phyloP scores from a whole-genome alignment of 2,888 invertebrate species.

The Biston stratarius region DNA sequence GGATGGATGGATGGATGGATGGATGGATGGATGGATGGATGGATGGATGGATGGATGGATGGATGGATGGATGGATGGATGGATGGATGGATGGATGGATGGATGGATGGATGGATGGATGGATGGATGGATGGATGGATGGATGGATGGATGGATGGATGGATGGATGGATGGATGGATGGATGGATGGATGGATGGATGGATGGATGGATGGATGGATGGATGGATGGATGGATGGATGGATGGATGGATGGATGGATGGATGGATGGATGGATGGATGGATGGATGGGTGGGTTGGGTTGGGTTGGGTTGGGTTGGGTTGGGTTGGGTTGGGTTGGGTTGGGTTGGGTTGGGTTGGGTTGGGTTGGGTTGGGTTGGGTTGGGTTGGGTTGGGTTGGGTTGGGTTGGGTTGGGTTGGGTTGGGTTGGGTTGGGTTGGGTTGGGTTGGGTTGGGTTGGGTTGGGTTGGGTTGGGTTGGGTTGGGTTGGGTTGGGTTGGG shows the following conservation, averaged over 20 bases:
- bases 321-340: too few relatives aligned
- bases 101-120: slow-evolving; percentile 1
- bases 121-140: slow-evolving; percentile 1
- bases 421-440: too few relatives aligned
- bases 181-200: slow-evolving; percentile 1
- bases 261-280: slow-evolving; percentile 1
- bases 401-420: too few relatives aligned
- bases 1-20: slow-evolving; percentile 1
- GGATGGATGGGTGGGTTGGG: neutral
- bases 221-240: slow-evolving; percentile 1
- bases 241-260: slow-evolving; percentile 1
- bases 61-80: slow-evolving; percentile 1
- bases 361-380: too few relatives aligned
- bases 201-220: slow-evolving; percentile 1
- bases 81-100: slow-evolving; percentile 1
- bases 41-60: slow-evolving; percentile 1
- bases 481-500: too few relatives aligned
- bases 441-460: too few relatives aligned
- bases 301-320: too few relatives aligned
- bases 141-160: slow-evolving; percentile 1
- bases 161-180: slow-evolving; percentile 1
- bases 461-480: too few relatives aligned
- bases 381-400: too few relatives aligned
- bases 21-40: slow-evolving; percentile 1
- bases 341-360: too few relatives aligned